Conservation (phyloP, 1,140 invertebrate genomes). For the Thereuonema tuberculata region DNA sequence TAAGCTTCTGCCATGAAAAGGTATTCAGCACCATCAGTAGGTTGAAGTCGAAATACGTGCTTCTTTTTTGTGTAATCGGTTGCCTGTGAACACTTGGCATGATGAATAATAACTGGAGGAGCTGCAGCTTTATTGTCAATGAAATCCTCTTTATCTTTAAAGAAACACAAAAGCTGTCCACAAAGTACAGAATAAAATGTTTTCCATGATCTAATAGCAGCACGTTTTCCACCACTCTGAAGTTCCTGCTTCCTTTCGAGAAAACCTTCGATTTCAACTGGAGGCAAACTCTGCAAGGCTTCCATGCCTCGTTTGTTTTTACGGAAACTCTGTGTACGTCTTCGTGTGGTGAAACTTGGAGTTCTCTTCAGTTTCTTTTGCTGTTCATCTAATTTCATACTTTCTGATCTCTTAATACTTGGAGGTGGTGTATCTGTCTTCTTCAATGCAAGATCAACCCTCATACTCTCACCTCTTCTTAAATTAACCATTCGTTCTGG, state of each 20-base stretch:
- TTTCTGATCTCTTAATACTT: constrained; percentile 21
- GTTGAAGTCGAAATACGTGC: constrained; percentile 74
- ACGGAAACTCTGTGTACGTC: constrained; percentile 71
- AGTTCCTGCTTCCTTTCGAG: constrained; percentile 91
- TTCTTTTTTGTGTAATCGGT: constrained; percentile 91
- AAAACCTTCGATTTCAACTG: constrained; percentile 79
- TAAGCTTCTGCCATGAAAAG: constrained; percentile 62
- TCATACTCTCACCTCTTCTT: neutral
- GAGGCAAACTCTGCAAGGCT: constrained; percentile 53
- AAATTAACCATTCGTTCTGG: neutral
- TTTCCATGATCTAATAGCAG: constrained; percentile 90
- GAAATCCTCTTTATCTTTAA: constrained; percentile 89
- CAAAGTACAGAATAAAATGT: constrained; percentile 88
- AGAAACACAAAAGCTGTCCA: constrained; percentile 94
- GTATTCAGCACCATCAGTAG: constrained; percentile 84
- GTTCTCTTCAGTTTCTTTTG: constrained; percentile 59
- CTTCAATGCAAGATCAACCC: neutral
- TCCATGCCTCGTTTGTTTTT: constrained; percentile 45
- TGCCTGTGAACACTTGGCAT: constrained; percentile 67
- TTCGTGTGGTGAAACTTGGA: constrained; percentile 82
- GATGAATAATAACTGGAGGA: constrained; percentile 77
- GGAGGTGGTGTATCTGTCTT: neutral
- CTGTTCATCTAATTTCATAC: constrained; percentile 21
- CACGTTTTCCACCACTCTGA: constrained; percentile 81
- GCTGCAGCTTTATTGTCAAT: constrained; percentile 64